A percentile compares a stretch with the other conserved stretches of the same genome.
These are phyloP conservation scores for Panagrolaimus sp. DNA, from an alignment of 1,140 invertebrate species.

Conservation along the genomic window DNA sequence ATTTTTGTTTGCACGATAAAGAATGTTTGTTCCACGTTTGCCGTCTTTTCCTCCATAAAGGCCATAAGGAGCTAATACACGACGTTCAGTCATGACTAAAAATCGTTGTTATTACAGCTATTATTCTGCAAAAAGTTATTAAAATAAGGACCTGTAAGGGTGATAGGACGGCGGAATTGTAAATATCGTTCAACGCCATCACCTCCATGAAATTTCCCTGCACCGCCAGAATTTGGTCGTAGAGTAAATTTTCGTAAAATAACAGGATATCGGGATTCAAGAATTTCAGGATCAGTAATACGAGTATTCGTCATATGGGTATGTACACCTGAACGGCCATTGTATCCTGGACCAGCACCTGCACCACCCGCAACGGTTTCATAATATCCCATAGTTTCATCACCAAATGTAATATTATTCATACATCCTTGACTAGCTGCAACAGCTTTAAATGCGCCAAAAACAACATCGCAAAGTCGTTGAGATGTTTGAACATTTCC, in stretches of 20 bases:
- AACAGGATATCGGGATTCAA: slow-evolving; percentile 88
- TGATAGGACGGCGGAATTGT: slow-evolving; percentile 76
- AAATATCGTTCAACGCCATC: slow-evolving; percentile 82
- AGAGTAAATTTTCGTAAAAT: slow-evolving; percentile 78
- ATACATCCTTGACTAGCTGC: slow-evolving; percentile 95
- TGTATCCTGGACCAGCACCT: slow-evolving; percentile 70
- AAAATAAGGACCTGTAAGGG: slow-evolving; percentile 61
- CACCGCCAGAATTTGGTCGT: slow-evolving; percentile 73
- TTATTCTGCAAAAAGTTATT: too few relatives aligned
- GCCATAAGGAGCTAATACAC: slow-evolving; percentile 87
- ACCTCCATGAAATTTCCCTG: slow-evolving; percentile 70
- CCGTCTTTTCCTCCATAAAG: slow-evolving; percentile 72
- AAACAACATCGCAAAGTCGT: slow-evolving; percentile 88
- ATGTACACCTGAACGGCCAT: slow-evolving; percentile 70
- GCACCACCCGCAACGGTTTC: slow-evolving; percentile 97
- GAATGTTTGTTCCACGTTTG: slow-evolving; percentile 71
- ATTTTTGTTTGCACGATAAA: slow-evolving; percentile 67
- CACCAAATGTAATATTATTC: slow-evolving; percentile 97
- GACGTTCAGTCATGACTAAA: slow-evolving; percentile 85
- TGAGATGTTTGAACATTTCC: slow-evolving; percentile 97
- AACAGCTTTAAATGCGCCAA: slow-evolving; percentile 81
- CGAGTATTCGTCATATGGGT: slow-evolving; percentile 99
- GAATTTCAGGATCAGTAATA: slow-evolving; percentile 94
- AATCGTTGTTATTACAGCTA: too few relatives aligned
- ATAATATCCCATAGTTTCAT: slow-evolving; percentile 80